phyloP scores from a whole-genome alignment of 1,140 invertebrate genomes.

The Diprion similis region DNA sequence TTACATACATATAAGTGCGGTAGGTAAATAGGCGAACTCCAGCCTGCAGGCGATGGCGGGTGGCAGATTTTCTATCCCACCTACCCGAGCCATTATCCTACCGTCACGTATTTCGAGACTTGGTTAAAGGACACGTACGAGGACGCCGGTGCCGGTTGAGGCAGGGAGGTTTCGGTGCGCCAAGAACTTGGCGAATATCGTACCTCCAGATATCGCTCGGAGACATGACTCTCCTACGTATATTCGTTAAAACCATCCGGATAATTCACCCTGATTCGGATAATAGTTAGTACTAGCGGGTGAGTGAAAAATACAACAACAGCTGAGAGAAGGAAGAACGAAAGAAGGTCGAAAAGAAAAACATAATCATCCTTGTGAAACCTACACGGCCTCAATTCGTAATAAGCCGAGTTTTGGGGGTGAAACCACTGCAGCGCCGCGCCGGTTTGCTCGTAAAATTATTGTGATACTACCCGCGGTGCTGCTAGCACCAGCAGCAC shows the following conservation, averaged over 20 bases:
- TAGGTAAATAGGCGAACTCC: not conserved
- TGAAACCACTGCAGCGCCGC: conserved; percentile 21
- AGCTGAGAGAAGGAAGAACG: not conserved
- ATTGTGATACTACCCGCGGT: conserved; percentile 38
- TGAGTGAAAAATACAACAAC: too few species aligned
- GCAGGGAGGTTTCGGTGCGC: conserved; percentile 15
- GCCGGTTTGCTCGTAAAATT: conserved; percentile 35
- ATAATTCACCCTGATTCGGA: conserved; percentile 14
- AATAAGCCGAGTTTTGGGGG: conserved; percentile 31
- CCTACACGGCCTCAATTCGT: conserved; percentile 41
- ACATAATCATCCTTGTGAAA: not conserved
- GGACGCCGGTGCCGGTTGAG: not conserved
- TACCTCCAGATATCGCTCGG: conserved; percentile 15
- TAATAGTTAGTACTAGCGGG: too few species aligned
- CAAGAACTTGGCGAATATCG: conserved; percentile 29
- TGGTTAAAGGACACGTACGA: conserved; percentile 51
- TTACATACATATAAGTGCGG: not conserved
- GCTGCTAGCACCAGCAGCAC: conserved; percentile 25
- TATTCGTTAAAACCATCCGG: conserved; percentile 52
- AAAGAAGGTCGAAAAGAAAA: not conserved
- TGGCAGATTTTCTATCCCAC: not conserved
- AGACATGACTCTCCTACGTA: conserved; percentile 25
- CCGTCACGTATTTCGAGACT: conserved; percentile 57
- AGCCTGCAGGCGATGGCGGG: not conserved
- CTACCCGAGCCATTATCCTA: conserved; percentile 38